Evolutionary conservation across 1,140 invertebrate species (phyloP).

Genomic region (Saccostrea cuccullata): DNA sequence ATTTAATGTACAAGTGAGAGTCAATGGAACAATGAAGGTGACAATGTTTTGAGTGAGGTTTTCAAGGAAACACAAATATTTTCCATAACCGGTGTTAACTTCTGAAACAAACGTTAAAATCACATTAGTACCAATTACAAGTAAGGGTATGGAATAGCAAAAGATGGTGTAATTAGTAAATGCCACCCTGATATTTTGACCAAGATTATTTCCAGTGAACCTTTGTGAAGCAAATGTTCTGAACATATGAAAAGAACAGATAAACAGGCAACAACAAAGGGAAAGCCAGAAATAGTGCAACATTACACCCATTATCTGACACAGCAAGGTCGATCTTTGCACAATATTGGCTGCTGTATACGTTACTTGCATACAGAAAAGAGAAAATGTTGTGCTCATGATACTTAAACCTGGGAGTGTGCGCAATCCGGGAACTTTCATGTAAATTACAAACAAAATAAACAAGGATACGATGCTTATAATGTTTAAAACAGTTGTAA

Average conservation of each 20-base stretch:
- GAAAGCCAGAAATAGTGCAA: background rate
- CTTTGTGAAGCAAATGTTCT: background rate
- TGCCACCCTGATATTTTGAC: background rate
- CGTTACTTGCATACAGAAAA: background rate
- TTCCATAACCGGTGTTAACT: background rate
- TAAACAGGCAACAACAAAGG: background rate
- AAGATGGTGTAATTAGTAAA: background rate
- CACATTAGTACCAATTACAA: background rate
- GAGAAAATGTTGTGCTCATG: background rate
- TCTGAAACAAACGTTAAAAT: background rate
- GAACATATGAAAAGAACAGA: too few relatives aligned
- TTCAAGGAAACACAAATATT: slow-evolving; percentile 28
- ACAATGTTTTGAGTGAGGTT: background rate
- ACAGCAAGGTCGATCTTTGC: background rate
- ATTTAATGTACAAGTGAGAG: slow-evolving; percentile 39
- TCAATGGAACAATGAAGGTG: slow-evolving; percentile 40
- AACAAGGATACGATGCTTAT: background rate
- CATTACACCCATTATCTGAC: background rate
- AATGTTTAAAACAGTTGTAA: background rate
- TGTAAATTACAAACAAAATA: too few relatives aligned
- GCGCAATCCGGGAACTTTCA: background rate
- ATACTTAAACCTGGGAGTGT: background rate
- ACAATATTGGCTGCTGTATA: background rate
- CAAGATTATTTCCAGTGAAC: background rate
- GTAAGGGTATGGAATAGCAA: background rate